Evolutionary conservation across 2,888 invertebrate genomes (phyloP), one percentile per base, ranked within the genome.

Genomic region (Leptothorax acervorum): DNA sequence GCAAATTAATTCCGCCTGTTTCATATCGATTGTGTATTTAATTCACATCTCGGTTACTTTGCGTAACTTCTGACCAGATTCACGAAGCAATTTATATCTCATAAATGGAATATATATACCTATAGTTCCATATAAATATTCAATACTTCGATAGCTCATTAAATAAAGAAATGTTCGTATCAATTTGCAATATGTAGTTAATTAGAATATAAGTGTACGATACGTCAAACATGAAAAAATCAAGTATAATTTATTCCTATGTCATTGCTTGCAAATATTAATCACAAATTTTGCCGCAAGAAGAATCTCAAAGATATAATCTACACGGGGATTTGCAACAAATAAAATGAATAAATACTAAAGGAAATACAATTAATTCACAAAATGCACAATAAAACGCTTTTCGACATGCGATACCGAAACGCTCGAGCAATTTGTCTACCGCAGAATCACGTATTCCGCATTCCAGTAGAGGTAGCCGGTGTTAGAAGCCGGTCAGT

Each of bases 1-100:
- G 18, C 71, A 23, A 79, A 81, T 81, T 51, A 81, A 73, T 81
- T 48, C 12, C 18, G 28, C 4, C 39, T 28, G 28, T 60, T 79
- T 81, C 70, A 55, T 42, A 78, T 51, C 55, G 55, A 78, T 11
- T 60, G 9, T 60, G 23, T 28, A 23, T 81, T 81, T 79, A 60
- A 79, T 60, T 71, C 28, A 48, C 39, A 28, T 81, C 5, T 60
- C 28, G 28, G 39, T 71, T 60, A 57, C 39, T 81, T 71, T 71
- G 35, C 18, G 71, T 48, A 55, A 51, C 35, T 48, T 60, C 9
- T 70, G n/a, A 31, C 48, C 45, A 15, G 6, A 48, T 42, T 48
- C 60, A 18, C 48, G 6, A 35, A 35, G 35, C 0, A 35, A 35
- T 71, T 12, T 12, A 79, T 57, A 45, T 60, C 31, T 55, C 9